Percentiles rank a stretch among this genome's conserved stretches.
Evolutionary conservation across 2,113 vertebrate species (phyloP).

Genomic region (Lasiurus borealis): DNA sequence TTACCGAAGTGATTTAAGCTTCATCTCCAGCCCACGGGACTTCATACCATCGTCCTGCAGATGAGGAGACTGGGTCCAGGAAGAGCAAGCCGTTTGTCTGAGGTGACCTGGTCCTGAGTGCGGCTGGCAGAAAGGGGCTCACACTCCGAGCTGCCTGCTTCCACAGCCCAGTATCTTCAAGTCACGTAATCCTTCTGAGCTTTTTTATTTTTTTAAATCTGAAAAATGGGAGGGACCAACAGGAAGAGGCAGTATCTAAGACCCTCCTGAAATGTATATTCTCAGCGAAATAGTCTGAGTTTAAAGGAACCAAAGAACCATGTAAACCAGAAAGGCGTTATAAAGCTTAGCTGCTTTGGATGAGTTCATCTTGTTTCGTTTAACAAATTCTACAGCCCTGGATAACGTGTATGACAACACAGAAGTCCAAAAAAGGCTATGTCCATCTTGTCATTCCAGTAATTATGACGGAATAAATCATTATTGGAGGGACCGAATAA

Average conservation of each 20-base stretch:
- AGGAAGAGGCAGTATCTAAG: neutral
- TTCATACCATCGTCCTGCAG: neutral
- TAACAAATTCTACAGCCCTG: neutral
- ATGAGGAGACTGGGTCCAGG: neutral
- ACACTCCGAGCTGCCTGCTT: neutral
- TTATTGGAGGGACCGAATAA: neutral
- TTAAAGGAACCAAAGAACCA: neutral
- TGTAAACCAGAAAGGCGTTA: neutral
- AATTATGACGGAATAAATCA: neutral
- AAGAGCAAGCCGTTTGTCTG: neutral
- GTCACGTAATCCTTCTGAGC: neutral
- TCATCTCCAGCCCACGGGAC: neutral
- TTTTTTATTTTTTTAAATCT: neutral
- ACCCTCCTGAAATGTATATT: conserved; percentile 9
- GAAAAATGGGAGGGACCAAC: neutral
- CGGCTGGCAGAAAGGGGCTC: too few species aligned
- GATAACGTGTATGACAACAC: neutral
- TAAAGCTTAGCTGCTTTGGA: too few species aligned
- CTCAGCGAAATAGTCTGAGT: neutral
- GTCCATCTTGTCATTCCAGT: neutral
- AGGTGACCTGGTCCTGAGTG: neutral
- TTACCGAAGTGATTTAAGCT: neutral
- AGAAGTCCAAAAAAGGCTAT: neutral
- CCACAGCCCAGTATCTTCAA: neutral
- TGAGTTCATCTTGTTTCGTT: conserved; percentile 24